phyloP scores from a whole-genome alignment of 2,888 invertebrate genomes.

The Drosophila cracens region DNA sequence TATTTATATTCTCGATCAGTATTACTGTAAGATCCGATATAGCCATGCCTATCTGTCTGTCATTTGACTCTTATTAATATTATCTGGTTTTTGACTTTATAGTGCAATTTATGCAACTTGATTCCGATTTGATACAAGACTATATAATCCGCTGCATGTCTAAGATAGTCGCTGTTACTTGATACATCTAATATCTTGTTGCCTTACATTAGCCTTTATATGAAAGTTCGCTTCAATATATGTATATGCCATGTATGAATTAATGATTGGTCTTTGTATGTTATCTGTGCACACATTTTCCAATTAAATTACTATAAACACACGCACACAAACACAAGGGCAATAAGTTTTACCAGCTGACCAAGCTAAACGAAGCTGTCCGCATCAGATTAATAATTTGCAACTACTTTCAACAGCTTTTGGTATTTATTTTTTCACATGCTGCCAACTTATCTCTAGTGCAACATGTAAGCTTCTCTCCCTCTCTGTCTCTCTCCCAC shows the following conservation, averaged over 20 bases:
- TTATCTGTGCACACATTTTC: neutral
- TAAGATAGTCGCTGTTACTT: neutral
- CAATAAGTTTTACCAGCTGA: constrained; percentile 23
- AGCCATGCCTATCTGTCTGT: too few relatives aligned
- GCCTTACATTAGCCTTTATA: neutral
- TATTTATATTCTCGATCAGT: neutral
- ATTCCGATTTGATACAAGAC: neutral
- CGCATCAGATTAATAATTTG: constrained; percentile 41
- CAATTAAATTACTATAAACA: neutral
- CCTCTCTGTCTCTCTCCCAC: neutral
- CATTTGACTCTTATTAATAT: neutral
- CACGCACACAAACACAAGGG: constrained; percentile 2
- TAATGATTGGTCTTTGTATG: neutral
- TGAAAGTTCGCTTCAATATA: neutral
- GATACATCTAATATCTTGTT: neutral
- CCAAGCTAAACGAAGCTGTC: neutral
- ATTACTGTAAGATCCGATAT: neutral
- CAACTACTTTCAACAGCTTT: constrained; percentile 53
- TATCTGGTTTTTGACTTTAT: neutral
- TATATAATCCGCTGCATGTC: neutral
- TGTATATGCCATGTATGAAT: neutral
- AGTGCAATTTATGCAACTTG: neutral
- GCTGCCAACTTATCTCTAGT: constrained; percentile 36
- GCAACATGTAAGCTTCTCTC: constrained; percentile 1
- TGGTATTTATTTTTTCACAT: constrained; percentile 18